These are phyloP conservation scores for Drosophila quinaria DNA, from an alignment of 2,888 invertebrate genomes.

Conservation along the genomic window DNA sequence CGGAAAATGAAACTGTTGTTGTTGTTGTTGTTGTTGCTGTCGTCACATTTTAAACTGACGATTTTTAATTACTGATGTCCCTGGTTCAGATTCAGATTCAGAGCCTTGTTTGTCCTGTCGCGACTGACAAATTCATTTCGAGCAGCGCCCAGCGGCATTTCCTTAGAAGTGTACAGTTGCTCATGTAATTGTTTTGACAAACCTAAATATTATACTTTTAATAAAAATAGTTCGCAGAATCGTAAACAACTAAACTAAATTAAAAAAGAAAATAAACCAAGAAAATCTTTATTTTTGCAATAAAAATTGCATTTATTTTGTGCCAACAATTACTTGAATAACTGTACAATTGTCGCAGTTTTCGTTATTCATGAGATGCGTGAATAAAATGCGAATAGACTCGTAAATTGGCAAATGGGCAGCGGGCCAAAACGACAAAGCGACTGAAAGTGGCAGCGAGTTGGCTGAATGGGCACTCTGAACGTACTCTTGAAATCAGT, in stretches of 20 bases:
- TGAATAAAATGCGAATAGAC: slow-evolving; percentile 58
- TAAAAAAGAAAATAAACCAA: no score
- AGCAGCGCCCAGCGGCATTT: slow-evolving; percentile 44
- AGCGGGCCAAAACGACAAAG: slow-evolving; percentile 28
- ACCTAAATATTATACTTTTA: neutral
- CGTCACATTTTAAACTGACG: slow-evolving; percentile 40
- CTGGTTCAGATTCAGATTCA: slow-evolving; percentile 23
- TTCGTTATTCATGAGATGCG: slow-evolving; percentile 42
- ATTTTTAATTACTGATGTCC: slow-evolving; percentile 73
- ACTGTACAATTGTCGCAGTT: slow-evolving; percentile 26
- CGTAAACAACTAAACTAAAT: no score
- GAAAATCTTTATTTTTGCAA: no score
- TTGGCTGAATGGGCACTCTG: neutral
- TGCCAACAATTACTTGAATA: no score
- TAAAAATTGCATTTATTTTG: no score
- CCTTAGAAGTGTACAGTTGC: slow-evolving; percentile 22
- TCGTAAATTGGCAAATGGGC: slow-evolving; percentile 57
- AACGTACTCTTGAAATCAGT: slow-evolving; percentile 11
- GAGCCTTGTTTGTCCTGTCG: slow-evolving; percentile 17
- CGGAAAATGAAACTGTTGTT: slow-evolving; percentile 10
- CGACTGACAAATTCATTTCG: slow-evolving; percentile 73
- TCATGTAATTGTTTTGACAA: neutral
- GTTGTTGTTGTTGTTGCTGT: neutral
- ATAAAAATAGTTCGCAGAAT: no score
- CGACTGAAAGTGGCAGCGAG: slow-evolving; percentile 1